Evolutionary conservation across 2,797 vertebrate species (phyloP).

Genomic region (Typhlichthys eigenmanni): DNA sequence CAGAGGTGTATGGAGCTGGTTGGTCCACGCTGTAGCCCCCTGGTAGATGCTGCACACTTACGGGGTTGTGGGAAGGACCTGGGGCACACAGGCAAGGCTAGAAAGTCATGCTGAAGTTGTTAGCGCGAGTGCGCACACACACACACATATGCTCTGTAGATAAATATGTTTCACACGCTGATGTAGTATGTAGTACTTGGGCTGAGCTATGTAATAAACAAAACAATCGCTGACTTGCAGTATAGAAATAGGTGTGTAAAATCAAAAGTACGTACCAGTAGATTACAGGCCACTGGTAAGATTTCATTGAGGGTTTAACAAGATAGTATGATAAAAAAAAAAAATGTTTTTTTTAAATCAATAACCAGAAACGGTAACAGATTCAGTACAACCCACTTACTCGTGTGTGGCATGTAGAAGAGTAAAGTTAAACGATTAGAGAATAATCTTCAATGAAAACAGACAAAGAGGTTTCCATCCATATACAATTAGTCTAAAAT

Average conservation of each 20-base stretch:
- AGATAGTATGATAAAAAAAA: too few species aligned
- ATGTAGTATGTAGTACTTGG: too few species aligned
- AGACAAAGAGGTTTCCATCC: conserved; percentile 22
- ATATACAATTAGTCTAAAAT: too few species aligned
- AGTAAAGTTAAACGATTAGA: conserved; percentile 47
- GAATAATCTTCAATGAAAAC: conserved; percentile 41
- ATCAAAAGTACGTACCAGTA: too few species aligned
- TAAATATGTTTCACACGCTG: background rate
- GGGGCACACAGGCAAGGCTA: conserved; percentile 19
- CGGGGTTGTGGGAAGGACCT: conserved; percentile 89
- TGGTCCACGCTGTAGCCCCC: conserved; percentile 73
- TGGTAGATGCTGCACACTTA: conserved; percentile 79
- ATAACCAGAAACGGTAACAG: conserved; percentile 14
- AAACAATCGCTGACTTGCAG: background rate
- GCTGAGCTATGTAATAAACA: too few species aligned
- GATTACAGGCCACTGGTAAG: too few species aligned
- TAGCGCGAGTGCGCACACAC: too few species aligned
- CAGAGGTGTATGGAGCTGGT: conserved; percentile 77
- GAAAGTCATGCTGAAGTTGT: conserved; percentile 4
- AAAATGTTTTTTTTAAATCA: too few species aligned
- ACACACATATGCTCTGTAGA: too few species aligned
- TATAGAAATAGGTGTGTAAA: too few species aligned
- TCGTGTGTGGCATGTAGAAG: conserved; percentile 12
- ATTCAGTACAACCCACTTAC: conserved; percentile 30
- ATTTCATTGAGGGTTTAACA: too few species aligned